Conservation (phyloP, 2,113 vertebrate species). For the Andinoacara biseriatus region DNA sequence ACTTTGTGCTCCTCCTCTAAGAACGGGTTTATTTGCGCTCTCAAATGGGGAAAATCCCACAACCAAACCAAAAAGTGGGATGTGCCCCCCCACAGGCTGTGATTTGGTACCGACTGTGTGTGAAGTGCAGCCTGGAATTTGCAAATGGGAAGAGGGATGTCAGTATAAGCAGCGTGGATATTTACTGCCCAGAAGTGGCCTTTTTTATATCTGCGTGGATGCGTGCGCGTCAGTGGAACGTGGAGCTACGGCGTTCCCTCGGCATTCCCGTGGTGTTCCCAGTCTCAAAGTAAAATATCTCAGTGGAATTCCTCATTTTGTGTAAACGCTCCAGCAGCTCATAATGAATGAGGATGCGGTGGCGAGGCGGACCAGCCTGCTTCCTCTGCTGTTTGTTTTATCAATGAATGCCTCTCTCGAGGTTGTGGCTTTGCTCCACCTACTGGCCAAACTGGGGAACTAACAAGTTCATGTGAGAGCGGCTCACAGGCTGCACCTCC, state of each 20-base stretch:
- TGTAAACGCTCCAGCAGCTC: slow-evolving; percentile 13
- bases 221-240: neutral
- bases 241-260: neutral
- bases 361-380: neutral
- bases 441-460: slow-evolving; percentile 34
- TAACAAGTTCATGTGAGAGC: neutral
- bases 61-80: neutral
- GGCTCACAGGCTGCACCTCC: neutral
- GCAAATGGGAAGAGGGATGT: neutral
- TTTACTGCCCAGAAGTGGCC: neutral
- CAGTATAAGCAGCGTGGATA: rapidly evolving
- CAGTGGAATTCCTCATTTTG: neutral
- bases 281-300: neutral
- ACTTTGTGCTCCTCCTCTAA: neutral
- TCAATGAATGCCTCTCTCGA: slow-evolving; percentile 54
- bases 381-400: slow-evolving; percentile 45
- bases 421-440: slow-evolving; percentile 53
- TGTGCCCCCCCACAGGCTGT: neutral
- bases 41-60: neutral
- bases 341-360: slow-evolving; percentile 72
- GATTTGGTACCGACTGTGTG: neutral
- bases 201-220: neutral
- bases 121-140: neutral
- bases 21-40: neutral
- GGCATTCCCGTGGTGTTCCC: neutral